Percentiles rank a stretch among this genome's conserved stretches.
These are phyloP conservation scores for Rallus limicola DNA, from an alignment of 2,113 vertebrate genomes.

Conservation along the genomic window DNA sequence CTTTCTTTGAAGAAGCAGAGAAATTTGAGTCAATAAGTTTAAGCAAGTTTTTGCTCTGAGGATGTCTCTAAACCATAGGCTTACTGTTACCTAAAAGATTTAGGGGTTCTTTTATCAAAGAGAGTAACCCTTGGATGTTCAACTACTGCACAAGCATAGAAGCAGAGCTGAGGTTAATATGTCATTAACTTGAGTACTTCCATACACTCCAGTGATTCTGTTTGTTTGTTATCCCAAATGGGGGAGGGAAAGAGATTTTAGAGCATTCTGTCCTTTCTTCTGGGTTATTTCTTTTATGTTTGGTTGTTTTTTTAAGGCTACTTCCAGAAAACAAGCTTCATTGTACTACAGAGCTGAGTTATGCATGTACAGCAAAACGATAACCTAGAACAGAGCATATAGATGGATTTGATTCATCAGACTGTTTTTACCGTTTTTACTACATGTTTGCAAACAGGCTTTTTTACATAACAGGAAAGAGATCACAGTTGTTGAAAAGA, in stretches of 20 bases:
- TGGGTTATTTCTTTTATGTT: neutral
- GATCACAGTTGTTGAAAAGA: neutral
- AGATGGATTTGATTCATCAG: neutral
- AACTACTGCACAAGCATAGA: neutral
- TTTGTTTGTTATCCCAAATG: neutral
- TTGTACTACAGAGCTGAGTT: neutral
- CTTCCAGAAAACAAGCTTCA: neutral
- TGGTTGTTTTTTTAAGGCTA: neutral
- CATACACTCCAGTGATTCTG: neutral
- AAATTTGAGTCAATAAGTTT: neutral
- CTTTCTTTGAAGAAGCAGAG: neutral
- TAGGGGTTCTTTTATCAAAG: neutral
- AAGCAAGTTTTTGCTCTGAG: neutral
- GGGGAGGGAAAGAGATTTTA: neutral
- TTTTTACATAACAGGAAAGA: neutral
- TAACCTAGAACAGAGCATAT: rapidly evolving
- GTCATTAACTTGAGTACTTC: neutral
- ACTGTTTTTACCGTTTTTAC: neutral
- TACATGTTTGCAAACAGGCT: neutral
- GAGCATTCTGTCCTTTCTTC: neutral
- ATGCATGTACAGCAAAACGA: rapidly evolving
- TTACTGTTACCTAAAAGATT: neutral
- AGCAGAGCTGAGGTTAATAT: neutral
- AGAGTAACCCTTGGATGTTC: neutral
- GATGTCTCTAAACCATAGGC: neutral